Percentiles rank a stretch among this genome's conserved stretches.
These are phyloP conservation scores for Semaprochilodus insignis DNA, from an alignment of 2,797 vertebrate species.

Conservation along the genomic window DNA sequence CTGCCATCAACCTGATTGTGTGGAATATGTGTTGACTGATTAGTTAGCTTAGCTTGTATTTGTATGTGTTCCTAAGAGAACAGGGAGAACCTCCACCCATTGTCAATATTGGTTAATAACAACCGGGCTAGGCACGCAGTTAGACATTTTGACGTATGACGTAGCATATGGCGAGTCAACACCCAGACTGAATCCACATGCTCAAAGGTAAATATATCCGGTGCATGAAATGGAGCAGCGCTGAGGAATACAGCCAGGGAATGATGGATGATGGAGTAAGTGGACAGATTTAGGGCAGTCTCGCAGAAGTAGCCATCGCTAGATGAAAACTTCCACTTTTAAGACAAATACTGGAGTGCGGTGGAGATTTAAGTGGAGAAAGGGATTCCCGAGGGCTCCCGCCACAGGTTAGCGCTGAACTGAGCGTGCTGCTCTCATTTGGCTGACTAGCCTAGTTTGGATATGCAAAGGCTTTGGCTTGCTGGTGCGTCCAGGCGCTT, in stretches of 20 bases:
- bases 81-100: not conserved
- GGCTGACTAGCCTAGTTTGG: slow-evolving; percentile 8
- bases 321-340: slow-evolving; percentile 27
- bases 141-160: not conserved
- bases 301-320: slow-evolving; percentile 10
- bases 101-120: not conserved
- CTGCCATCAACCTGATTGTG: not conserved
- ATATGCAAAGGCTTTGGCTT: not conserved
- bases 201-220: not conserved
- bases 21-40: not conserved
- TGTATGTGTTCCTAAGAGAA: not conserved
- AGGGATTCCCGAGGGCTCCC: not conserved
- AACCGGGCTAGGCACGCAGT: not conserved
- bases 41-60: not conserved
- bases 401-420: not conserved
- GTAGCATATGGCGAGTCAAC: not conserved
- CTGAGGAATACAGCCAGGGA: slow-evolving; percentile 32
- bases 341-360: slow-evolving; percentile 19
- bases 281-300: slow-evolving; percentile 48
- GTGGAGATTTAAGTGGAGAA: not conserved
- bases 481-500: not conserved
- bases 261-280: slow-evolving; percentile 47
- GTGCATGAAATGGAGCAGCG: slow-evolving; percentile 8
- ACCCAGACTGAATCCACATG: not conserved
- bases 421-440: not conserved